Base-by-base conservation (phyloP, 2,113 vertebrate species). In the Todiramphus chloris region DNA sequence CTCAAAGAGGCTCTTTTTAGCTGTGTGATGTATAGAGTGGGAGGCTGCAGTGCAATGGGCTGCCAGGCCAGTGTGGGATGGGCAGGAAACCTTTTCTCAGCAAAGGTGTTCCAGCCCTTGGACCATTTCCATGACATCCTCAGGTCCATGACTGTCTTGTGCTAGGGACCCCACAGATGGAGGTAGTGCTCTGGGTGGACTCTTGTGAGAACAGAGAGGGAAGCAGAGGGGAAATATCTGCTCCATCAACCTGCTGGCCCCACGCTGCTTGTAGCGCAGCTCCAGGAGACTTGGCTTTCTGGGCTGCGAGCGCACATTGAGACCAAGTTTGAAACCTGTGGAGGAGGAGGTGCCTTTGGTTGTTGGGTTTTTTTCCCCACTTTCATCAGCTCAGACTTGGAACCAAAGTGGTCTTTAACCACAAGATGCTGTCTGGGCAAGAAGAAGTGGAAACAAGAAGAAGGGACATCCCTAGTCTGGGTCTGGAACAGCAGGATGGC, bases 221-320 rank as follows among this genome's bases (percentile, higher is more conserved):
- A 51, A 51, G 33, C 24, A 55, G 37, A 80, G n/a, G 11, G 39
- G 13, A 13, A 87, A 14, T 37, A 39, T 35, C 50, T 14, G 39
- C 43, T 70, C 21, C 39, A 10, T 91, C n/a, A 43, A 3, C 18
- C 59, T 81, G 13, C 43, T 80, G 53, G 68, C 53, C 59, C 53
- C 59, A n/a, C 0, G 0, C 68, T n/a, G 3, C 20, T 62, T 75
- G 8, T 21, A 8, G 30, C 31, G 59, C 43, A 63, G n/a, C 28
- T 37, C 63, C 25, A 24, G 50, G 60, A 87, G n/a, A 41, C 0
- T 63, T 79, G 31, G 53, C 53, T 70, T 75, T 75, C 62, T 81
- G 69, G 39, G 23, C 46, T 60, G 21, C 21, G 30, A 55, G 6
- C 1, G 2, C 31, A 50, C 13, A 3, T 23, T 67, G 87, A 70